These are phyloP conservation scores for Apostichopus japonicus DNA, from an alignment of 35 echinoderm and acorn worm species.

Conservation along the genomic window DNA sequence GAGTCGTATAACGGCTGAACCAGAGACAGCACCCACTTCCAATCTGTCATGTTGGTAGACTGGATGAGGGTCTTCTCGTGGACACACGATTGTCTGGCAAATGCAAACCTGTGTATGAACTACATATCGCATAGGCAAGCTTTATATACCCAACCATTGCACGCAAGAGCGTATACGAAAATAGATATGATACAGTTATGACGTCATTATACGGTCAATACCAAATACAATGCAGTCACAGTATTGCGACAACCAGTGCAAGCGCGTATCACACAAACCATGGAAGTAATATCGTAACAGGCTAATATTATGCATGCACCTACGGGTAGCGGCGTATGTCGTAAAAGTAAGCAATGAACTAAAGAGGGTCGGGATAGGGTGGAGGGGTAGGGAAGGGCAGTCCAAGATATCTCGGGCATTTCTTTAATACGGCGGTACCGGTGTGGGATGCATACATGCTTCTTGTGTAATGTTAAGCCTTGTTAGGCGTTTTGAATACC, in stretches of 20 bases:
- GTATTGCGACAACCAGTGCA: neutral
- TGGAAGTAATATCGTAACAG: too few species aligned
- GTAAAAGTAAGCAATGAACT: too few species aligned
- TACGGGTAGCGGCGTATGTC: too few species aligned
- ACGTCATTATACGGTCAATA: neutral
- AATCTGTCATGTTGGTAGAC: conserved; percentile 10
- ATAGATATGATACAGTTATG: neutral
- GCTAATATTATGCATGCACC: too few species aligned
- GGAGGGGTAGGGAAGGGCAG: too few species aligned
- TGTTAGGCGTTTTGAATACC: too few species aligned
- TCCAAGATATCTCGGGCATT: too few species aligned
- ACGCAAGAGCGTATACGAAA: neutral
- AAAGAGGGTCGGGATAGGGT: too few species aligned
- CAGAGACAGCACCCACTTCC: conserved; percentile 28
- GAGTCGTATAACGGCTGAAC: neutral
- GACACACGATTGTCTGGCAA: neutral
- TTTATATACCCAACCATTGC: neutral
- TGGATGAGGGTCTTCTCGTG: neutral
- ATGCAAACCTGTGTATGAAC: neutral
- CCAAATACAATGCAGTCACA: neutral
- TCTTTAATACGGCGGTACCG: too few species aligned
- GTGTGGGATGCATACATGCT: too few species aligned
- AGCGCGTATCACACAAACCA: neutral
- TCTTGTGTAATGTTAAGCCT: too few species aligned
- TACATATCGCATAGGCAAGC: neutral